Conservation (phyloP, 2,888 invertebrate species). For the Ctena decussata region DNA sequence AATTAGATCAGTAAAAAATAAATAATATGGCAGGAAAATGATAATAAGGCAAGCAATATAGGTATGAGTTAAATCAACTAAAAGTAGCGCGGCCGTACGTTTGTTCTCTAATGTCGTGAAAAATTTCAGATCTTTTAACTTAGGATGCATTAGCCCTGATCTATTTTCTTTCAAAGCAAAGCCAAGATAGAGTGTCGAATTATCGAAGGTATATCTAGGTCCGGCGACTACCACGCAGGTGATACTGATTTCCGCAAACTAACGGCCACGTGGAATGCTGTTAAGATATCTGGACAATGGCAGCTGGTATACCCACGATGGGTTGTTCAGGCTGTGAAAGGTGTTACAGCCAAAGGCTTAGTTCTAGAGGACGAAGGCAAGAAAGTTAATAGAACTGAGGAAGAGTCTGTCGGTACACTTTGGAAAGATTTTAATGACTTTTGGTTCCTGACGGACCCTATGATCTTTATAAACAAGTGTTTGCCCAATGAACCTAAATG, state of each 20-base stretch:
- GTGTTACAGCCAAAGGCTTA: neutral
- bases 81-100: too few relatives aligned
- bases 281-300: neutral
- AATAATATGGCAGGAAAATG: too few relatives aligned
- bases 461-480: neutral
- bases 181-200: neutral
- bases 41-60: too few relatives aligned
- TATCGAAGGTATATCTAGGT: neutral
- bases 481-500: neutral
- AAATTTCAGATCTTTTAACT: too few relatives aligned
- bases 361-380: neutral
- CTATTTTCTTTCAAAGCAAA: neutral
- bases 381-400: neutral
- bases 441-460: neutral
- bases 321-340: neutral
- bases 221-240: neutral
- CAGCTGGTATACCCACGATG: neutral
- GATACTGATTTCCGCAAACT: neutral
- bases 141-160: too few relatives aligned
- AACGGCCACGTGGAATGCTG: neutral
- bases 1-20: too few relatives aligned
- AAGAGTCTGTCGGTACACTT: neutral
- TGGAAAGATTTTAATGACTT: neutral
- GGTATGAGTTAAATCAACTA: too few relatives aligned
- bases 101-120: too few relatives aligned